Evolutionary conservation across 2,888 invertebrate species (phyloP), one percentile per base, ranked within the genome.

Genomic region (Aphodius granarius): DNA sequence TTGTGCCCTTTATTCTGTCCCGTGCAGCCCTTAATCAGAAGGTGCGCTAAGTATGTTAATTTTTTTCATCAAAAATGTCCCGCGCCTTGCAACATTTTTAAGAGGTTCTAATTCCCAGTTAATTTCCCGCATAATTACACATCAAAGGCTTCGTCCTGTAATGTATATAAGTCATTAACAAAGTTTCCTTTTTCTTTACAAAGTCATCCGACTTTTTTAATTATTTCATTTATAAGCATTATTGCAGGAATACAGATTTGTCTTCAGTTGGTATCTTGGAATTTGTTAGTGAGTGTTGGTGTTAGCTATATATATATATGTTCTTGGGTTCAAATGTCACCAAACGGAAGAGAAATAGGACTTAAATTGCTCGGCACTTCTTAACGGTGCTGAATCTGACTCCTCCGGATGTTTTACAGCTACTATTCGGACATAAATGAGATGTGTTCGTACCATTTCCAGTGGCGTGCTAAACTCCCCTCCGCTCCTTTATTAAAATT

Each of bases 341-440:
- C 83, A 84, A 83, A 84, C 83, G 83, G 83, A 86, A 86, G 86
- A 86, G 87, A 86, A 86, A 87, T 86, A 86, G 85, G 84, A 86
- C 85, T 85, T 86, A 86, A 87, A 86, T 87, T 86, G 86, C 86
- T 83, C 85, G 84, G 84, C 86, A 86, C 86, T 86, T 83, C 85
- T 85, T 83, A 85, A 79, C 77, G 72, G 82, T 81, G 81, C 82
- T 81, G 83, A 84, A 83, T 84, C 84, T 84, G 84, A 84, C 83
- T 82, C 81, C 82, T 81, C 82, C 79, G 83, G 82, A 82, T 85
- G 84, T 85, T 86, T 86, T 86, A 86, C 85, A 82, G 83, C 84
- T 83, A 84, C 83, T 82, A 83, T 75, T 78, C 84, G 83, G 83
- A 83, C 81, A 78, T 81, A 81, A 83, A 82, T 82, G 81, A 83